Conservation (phyloP, 2,888 invertebrate species). For the Furcula furcula region DNA sequence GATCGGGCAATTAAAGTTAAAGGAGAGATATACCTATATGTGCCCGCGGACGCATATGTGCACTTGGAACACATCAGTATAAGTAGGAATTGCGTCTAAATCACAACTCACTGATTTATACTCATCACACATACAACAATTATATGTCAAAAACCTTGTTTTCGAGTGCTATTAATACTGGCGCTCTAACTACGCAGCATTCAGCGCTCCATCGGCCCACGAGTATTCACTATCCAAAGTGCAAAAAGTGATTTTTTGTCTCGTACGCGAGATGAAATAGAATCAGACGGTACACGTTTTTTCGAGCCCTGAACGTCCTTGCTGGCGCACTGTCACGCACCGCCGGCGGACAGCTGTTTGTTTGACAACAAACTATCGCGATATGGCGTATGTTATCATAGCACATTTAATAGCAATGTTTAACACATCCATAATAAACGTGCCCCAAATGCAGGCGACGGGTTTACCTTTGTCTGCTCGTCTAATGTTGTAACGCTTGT, state of each 20-base stretch:
- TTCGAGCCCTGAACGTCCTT: constrained; percentile 57
- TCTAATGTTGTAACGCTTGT: constrained; percentile 4
- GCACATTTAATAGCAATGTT: constrained; percentile 25
- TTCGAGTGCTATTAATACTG: not conserved
- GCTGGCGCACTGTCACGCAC: constrained; percentile 56
- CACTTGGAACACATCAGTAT: too few relatives aligned
- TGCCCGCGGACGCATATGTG: too few relatives aligned
- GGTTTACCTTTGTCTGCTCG: not conserved
- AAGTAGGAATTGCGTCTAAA: too few relatives aligned
- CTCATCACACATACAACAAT: too few relatives aligned
- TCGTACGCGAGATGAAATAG: constrained; percentile 34
- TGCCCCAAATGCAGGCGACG: not conserved
- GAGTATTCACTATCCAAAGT: constrained; percentile 29
- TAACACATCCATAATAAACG: constrained; percentile 7
- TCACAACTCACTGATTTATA: too few relatives aligned
- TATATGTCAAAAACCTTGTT: not conserved
- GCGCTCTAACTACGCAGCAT: too few relatives aligned
- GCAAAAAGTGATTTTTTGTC: constrained; percentile 34
- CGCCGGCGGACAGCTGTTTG: constrained; percentile 56
- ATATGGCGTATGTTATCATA: constrained; percentile 39
- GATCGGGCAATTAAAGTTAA: too few relatives aligned
- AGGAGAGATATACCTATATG: too few relatives aligned
- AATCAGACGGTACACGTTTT: constrained; percentile 39
- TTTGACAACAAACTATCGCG: constrained; percentile 62
- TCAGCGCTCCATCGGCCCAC: too few relatives aligned